Percentiles rank a stretch among this genome's conserved stretches.
Evolutionary conservation across 2,113 vertebrate genomes (phyloP).

Genomic region (Pygathrix nemaeus): DNA sequence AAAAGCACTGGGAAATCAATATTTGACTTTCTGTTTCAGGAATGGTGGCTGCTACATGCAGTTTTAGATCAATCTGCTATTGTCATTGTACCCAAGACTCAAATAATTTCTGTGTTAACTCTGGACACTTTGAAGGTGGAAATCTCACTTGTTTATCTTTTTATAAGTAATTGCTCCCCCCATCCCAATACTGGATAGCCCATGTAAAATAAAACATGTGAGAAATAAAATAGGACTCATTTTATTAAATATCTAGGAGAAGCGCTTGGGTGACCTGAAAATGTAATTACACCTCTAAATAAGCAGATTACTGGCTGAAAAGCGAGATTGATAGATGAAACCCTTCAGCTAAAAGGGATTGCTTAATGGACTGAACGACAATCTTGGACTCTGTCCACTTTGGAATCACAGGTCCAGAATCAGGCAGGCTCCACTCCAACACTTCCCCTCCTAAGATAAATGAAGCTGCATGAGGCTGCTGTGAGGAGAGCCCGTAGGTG

Average conservation of each 20-base stretch:
- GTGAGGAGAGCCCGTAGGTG: neutral
- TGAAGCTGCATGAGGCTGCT: neutral
- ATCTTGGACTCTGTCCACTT: conserved; percentile 70
- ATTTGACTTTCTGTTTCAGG: conserved; percentile 66
- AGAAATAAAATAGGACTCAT: conserved; percentile 69
- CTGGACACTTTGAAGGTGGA: conserved; percentile 2
- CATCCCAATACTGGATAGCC: neutral
- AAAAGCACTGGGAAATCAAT: conserved; percentile 67
- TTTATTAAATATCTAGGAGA: conserved; percentile 74
- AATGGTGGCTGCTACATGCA: conserved; percentile 57
- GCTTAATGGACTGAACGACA: conserved; percentile 76
- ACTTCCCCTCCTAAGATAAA: conserved; percentile 57
- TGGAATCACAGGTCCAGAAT: conserved; percentile 55
- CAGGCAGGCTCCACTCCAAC: conserved; percentile 27
- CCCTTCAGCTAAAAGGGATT: conserved; percentile 73
- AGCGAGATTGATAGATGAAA: conserved; percentile 76
- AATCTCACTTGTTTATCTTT: conserved; percentile 43
- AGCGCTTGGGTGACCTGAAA: conserved; percentile 64
- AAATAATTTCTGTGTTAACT: conserved; percentile 50
- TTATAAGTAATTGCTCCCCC: neutral
- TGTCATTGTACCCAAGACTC: neutral
- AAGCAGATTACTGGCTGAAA: conserved; percentile 74
- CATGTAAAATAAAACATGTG: conserved; percentile 11
- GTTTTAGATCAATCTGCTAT: conserved; percentile 55
- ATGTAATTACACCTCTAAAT: conserved; percentile 78